Percentiles rank a stretch among this genome's conserved stretches.
These are phyloP conservation scores for Crocodylus rhombifer DNA, from an alignment of 2,797 vertebrate genomes.

Conservation along the genomic window DNA sequence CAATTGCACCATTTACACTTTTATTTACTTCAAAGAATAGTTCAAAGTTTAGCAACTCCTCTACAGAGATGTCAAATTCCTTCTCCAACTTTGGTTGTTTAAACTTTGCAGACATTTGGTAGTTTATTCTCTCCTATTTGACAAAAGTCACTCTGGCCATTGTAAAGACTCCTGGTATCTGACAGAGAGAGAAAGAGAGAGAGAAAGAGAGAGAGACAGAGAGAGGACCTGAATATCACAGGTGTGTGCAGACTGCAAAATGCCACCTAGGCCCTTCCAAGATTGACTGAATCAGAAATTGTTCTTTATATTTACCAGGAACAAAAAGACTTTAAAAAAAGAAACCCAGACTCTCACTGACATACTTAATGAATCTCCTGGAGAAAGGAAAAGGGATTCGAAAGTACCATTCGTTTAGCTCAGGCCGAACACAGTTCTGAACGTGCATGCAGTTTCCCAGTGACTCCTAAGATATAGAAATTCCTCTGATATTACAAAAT, in stretches of 20 bases:
- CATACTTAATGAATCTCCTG: conserved; percentile 66
- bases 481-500: conserved; percentile 98
- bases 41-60: conserved; percentile 79
- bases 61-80: conserved; percentile 80
- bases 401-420: conserved; percentile 69
- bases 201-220: conserved; percentile 14
- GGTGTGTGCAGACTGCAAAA: conserved; percentile 56
- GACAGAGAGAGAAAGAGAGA: conserved; percentile 19
- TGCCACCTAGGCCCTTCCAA: conserved; percentile 44
- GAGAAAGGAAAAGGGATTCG: conserved; percentile 52
- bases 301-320: conserved; percentile 66
- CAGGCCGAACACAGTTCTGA: conserved; percentile 71
- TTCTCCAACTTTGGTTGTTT: conserved; percentile 76
- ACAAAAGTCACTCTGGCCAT: conserved; percentile 59
- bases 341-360: conserved; percentile 70
- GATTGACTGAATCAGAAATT: conserved; percentile 42
- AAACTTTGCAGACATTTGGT: conserved; percentile 74
- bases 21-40: conserved; percentile 79
- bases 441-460: conserved; percentile 79
- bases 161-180: conserved; percentile 63
- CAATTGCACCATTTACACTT: conserved; percentile 84
- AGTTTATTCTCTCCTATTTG: conserved; percentile 68
- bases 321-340: conserved; percentile 48
- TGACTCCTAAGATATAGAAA: conserved; percentile 90
- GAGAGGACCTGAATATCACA: conserved; percentile 67